phyloP scores from a whole-genome alignment of 2,888 invertebrate genomes.

The Poecilus cupreus region DNA sequence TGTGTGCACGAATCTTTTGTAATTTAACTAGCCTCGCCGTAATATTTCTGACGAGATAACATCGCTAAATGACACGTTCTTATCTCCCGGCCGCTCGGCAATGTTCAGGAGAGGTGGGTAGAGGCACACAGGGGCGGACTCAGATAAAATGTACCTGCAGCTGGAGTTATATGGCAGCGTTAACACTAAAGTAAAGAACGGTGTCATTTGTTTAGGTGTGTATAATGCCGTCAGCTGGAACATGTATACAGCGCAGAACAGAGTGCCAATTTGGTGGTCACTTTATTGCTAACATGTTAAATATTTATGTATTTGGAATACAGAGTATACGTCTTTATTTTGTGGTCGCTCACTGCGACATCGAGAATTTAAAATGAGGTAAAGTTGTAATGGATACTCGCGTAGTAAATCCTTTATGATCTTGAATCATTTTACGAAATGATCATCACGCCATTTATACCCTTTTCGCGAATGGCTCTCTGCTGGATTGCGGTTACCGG shows the following conservation, averaged over 20 bases:
- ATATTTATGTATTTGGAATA: no score
- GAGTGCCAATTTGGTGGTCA: neutral
- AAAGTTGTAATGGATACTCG: no score
- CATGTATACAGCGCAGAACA: neutral
- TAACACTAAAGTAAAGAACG: neutral
- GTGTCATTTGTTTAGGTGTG: conserved; percentile 17
- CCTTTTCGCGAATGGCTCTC: no score
- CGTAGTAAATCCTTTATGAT: no score
- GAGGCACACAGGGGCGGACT: conserved; percentile 22
- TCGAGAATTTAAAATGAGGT: neutral
- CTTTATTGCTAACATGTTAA: conserved; percentile 18
- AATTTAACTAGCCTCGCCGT: conserved; percentile 51
- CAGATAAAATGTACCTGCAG: neutral
- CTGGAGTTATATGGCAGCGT: neutral
- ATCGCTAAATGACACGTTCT: conserved; percentile 56
- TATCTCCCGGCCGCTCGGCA: conserved; percentile 34
- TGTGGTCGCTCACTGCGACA: neutral
- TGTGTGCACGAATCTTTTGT: conserved; percentile 58
- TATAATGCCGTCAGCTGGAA: conserved; percentile 7
- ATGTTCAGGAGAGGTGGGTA: neutral
- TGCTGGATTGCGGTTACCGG: no score
- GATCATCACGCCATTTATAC: no score
- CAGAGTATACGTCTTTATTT: neutral
- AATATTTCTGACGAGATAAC: conserved; percentile 55
- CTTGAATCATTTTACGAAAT: no score